Conservation (phyloP, 2,113 vertebrate genomes). For the Spermophilus dauricus region DNA sequence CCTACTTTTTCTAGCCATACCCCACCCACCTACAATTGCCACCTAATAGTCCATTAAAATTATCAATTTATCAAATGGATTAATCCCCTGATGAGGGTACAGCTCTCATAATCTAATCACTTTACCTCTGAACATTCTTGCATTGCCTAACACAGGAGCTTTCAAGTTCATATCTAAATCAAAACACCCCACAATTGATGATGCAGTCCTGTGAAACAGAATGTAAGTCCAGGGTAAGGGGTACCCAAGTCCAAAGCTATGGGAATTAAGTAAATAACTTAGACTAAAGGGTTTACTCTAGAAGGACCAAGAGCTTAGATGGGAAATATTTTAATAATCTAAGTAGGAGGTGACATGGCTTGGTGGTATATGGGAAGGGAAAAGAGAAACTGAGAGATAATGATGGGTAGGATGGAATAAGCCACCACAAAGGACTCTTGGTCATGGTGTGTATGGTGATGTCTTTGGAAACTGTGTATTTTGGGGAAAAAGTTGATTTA, state of each 20-base stretch:
- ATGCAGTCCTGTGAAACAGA: not conserved
- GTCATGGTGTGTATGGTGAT: not conserved
- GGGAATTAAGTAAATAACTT: not conserved
- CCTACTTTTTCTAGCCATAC: too few species aligned
- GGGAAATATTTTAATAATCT: not conserved
- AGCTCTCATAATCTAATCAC: too few species aligned
- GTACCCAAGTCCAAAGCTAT: not conserved
- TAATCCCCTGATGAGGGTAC: too few species aligned
- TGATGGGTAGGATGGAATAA: not conserved
- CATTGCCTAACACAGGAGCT: too few species aligned
- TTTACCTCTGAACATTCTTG: too few species aligned
- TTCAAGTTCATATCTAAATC: too few species aligned
- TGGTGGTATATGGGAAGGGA: not conserved
- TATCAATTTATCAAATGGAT: too few species aligned
- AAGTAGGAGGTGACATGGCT: not conserved
- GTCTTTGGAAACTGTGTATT: not conserved
- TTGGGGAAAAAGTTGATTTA: not conserved
- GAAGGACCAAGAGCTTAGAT: not conserved
- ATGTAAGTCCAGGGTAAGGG: not conserved
- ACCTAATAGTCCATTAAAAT: too few species aligned
- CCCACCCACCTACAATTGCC: too few species aligned
- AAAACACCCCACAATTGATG: not conserved
- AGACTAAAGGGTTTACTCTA: not conserved
- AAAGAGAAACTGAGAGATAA: not conserved
- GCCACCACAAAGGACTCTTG: not conserved